Evolutionary conservation across 2,888 invertebrate genomes (phyloP), one percentile per base, ranked within the genome.

Genomic region (Nymphalis urticae): DNA sequence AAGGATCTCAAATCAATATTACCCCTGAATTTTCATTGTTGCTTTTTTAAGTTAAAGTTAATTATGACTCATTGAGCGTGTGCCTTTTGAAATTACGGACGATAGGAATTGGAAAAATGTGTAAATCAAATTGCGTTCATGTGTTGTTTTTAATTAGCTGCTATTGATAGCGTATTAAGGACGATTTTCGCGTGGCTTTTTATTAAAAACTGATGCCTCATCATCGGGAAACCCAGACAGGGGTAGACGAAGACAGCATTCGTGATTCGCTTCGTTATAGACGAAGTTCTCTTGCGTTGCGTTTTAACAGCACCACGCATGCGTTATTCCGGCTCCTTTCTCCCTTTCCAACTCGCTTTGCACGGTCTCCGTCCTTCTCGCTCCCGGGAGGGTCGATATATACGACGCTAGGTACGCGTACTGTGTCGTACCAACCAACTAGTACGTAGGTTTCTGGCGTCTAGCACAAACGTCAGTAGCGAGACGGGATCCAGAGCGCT

Each of bases 401-500:
- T 91, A 91, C 85, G 85, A 91, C 85, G 85, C 87, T 92, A 91
- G 90, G 89, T 92, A 92, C 89, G 85, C 80, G 84, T 88, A 88
- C 87, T 75, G 86, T 87, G 86, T 83, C 81, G 83, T 87, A 87
- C 84, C 82, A 79, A 80, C 75, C 73, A 76, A 81, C 85, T 87
- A 91, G 92, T 92, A 90, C 91, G 91, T 90, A 91, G 91, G 88
- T 88, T 89, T 86, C 84, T 85, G 85, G 88, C 88, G 89, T 85
- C 81, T 79, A 79, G 83, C 77, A 77, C 80, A 80, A 84, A 90
- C 90, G 91, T 88, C 84, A 84, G 80, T 79, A 77, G 73, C 80
- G 84, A 84, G 83, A 84, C 85, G 82, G 81, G 80, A 78, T 74
- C 75, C 81, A 81, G 79, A 82, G 82, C 85, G 86, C 84, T 83